phyloP scores from a whole-genome alignment of 1,140 invertebrate genomes.

The Galleria mellonella region DNA sequence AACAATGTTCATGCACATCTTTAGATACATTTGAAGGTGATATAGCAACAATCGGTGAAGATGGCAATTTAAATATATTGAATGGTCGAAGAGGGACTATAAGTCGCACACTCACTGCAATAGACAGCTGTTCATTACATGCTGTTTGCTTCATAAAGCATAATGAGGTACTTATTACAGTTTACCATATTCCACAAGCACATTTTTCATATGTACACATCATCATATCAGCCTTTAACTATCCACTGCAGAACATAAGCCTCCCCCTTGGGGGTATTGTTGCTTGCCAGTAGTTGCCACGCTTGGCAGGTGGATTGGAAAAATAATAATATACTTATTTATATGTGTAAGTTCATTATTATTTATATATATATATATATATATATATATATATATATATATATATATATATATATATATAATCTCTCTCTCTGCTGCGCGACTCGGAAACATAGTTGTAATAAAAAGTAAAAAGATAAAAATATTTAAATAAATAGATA shows the following conservation, averaged over 20 bases:
- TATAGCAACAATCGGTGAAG: constrained; percentile 87
- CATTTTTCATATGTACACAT: too few species aligned
- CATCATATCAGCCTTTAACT: too few species aligned
- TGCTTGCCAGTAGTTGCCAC: too few species aligned
- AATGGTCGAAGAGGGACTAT: constrained; percentile 78
- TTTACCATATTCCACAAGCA: neutral
- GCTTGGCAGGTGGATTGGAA: neutral
- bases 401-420: too few species aligned
- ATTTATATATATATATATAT: too few species aligned
- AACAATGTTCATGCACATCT: constrained; percentile 78
- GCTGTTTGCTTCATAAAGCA: constrained; percentile 85
- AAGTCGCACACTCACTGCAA: constrained; percentile 79
- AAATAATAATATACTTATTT: constrained; percentile 4
- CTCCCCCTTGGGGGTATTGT: too few species aligned
- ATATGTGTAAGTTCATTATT: constrained; percentile 1
- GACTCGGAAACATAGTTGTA: too few species aligned
- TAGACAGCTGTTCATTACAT: constrained; percentile 87
- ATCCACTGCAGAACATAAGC: too few species aligned
- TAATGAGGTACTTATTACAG: constrained; percentile 75
- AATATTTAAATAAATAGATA: too few species aligned
- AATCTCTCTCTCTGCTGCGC: too few species aligned
- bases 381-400: too few species aligned
- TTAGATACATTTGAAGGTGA: constrained; percentile 82
- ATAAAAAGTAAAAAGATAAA: too few species aligned
- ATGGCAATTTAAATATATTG: constrained; percentile 84